Evolutionary conservation across 2,888 invertebrate genomes (phyloP), one percentile per base, ranked within the genome.

Genomic region (Arctia plantaginis): DNA sequence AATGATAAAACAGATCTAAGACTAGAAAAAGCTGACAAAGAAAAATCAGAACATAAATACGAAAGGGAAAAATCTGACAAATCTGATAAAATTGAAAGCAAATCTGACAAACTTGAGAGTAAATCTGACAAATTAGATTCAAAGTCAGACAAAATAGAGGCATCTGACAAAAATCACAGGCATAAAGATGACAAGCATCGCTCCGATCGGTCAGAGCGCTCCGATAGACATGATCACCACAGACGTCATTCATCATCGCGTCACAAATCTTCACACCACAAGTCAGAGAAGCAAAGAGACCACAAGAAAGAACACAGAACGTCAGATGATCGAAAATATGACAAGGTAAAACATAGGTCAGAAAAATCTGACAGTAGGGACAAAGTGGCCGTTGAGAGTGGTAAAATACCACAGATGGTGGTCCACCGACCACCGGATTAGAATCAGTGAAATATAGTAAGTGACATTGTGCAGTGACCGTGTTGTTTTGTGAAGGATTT

Each of bases 341-440:
- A 92, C 51, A 92, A 90, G 70, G 51, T 55, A 12, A 55, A 55
- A 55, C 88, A 91, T 73, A 89, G 87, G 71, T 62, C 70, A 44
- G 86, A 88, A 35, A 76, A 80, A 64, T 78, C 85, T 66, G 81
- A 85, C 72, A 81, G 62, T 59, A 81, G 68, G 62, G 85, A 85
- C 23, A 88, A 86, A 82, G 76, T 82, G 65, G 80, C 85, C 39
- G 82, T 85, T 41, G 87, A 88, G 44, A 84, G 87, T 79, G 88
- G 85, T 15, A 93, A 93, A 87, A 87, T 92, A 87, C 90, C 91
- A 73, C 89, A 89, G 55, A 86, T 87, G 23, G 88, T 90, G 65
- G 89, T 91, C 2, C 92, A 93, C 67, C 90, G 92, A 68, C 91
- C 94, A 67, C 94, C 94, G 0, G 94, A 94, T 88, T 94, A 94